Evolutionary conservation across 2,888 invertebrate species (phyloP).

Genomic region (Pterobdella sp.): DNA sequence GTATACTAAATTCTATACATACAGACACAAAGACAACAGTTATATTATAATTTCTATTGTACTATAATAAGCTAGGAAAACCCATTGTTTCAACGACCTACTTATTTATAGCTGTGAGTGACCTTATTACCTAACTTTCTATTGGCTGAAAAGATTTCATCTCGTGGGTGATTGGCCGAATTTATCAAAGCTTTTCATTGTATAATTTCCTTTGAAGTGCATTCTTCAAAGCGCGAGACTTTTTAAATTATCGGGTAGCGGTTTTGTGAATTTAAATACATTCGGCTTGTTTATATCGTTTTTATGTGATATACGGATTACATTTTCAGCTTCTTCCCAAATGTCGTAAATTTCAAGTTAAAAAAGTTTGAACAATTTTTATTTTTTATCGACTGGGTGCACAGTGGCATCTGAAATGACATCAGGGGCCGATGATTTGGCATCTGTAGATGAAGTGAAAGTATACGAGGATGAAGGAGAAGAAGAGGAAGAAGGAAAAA

Average conservation of each 20-base stretch:
- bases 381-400: too few relatives aligned
- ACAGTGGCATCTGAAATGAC: neutral
- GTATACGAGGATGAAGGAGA: slow-evolving; percentile 95
- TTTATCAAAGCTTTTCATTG: slow-evolving; percentile 2
- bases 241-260: slow-evolving; percentile 14
- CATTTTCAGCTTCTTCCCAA: too few relatives aligned
- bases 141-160: neutral
- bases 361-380: too few relatives aligned
- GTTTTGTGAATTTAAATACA: neutral
- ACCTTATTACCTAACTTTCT: neutral
- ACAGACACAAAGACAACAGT: too few relatives aligned
- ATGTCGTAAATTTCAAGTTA: too few relatives aligned
- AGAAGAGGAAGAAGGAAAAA: slow-evolving; percentile 56
- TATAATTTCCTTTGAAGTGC: slow-evolving; percentile 18
- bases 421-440: slow-evolving; percentile 70
- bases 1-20: too few relatives aligned
- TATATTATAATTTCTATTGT: neutral
- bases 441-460: slow-evolving; percentile 94
- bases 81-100: slow-evolving; percentile 11
- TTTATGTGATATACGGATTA: too few relatives aligned
- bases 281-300: too few relatives aligned
- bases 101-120: neutral
- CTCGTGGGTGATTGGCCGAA: neutral
- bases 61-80: neutral
- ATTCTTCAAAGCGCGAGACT: slow-evolving; percentile 20